Evolutionary conservation across 2,888 invertebrate genomes (phyloP).

Genomic region (Bugula neritina): DNA sequence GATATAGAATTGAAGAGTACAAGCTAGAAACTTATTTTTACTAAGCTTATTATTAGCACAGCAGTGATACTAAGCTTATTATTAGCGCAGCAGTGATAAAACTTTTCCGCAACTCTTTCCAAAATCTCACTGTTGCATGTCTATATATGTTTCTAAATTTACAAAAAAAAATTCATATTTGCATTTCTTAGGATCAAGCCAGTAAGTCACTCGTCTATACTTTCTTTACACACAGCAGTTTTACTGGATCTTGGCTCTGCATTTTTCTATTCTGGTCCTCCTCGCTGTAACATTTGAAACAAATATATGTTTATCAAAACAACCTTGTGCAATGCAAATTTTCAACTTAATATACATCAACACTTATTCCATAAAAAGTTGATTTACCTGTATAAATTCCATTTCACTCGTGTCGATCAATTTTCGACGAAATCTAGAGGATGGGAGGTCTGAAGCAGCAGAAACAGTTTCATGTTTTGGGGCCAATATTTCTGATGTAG

Average conservation of each 20-base stretch:
- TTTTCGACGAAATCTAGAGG: constrained; percentile 11
- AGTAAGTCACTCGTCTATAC: not conserved
- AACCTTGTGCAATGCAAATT: no score
- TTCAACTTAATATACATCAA: no score
- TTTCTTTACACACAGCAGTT: not conserved
- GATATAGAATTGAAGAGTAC: constrained; percentile 80
- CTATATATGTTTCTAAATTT: not conserved
- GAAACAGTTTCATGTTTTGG: not conserved
- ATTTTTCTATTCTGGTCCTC: constrained; percentile 23
- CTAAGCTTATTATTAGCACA: not conserved
- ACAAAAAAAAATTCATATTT: not conserved
- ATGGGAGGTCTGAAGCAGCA: not conserved
- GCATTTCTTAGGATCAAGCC: no score
- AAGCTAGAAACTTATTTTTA: not conserved
- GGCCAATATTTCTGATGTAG: not conserved
- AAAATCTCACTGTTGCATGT: no score
- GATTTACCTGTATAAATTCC: constrained; percentile 26
- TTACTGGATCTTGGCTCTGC: not conserved
- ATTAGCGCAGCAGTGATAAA: no score
- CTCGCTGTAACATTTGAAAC: constrained; percentile 10
- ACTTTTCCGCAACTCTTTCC: no score
- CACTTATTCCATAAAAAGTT: no score
- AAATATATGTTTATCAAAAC: no score
- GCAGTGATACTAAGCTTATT: no score
- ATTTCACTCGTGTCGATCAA: constrained; percentile 4